A percentile compares a stretch with the other conserved stretches of the same genome.
Conservation (phyloP, 2,113 vertebrate genomes). For the Gadus macrocephalus region DNA sequence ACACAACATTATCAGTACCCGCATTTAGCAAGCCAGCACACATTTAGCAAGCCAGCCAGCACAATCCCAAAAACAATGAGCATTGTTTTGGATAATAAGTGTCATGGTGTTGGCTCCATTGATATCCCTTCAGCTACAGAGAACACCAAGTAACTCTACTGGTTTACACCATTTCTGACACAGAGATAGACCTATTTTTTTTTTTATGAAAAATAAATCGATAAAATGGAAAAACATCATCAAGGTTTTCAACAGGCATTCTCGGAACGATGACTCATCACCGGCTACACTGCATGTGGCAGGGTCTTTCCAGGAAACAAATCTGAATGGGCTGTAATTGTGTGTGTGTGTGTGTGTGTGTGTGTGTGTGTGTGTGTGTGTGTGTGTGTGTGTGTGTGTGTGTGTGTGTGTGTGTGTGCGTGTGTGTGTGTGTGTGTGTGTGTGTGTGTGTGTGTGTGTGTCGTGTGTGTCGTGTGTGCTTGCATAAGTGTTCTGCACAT, state of each 20-base stretch:
- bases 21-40: too few species aligned
- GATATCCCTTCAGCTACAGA: too few species aligned
- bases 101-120: too few species aligned
- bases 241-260: conserved; percentile 1
- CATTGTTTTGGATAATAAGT: too few species aligned
- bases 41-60: too few species aligned
- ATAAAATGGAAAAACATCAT: background rate
- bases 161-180: background rate
- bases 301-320: conserved; percentile 31
- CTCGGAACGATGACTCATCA: conserved; percentile 39
- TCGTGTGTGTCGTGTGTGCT: too few species aligned
- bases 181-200: conserved; percentile 16
- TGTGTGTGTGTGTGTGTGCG: background rate
- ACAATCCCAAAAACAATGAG: too few species aligned
- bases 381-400: too few species aligned
- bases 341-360: conserved; percentile 8
- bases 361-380: too few species aligned
- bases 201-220: conserved; percentile 1
- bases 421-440: too few species aligned
- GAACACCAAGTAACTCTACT: too few species aligned
- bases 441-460: too few species aligned
- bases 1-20: background rate
- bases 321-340: background rate
- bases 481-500: background rate
- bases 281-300: background rate